Conservation (phyloP, 2,113 vertebrate genomes). For the Budorcas taxicolor region DNA sequence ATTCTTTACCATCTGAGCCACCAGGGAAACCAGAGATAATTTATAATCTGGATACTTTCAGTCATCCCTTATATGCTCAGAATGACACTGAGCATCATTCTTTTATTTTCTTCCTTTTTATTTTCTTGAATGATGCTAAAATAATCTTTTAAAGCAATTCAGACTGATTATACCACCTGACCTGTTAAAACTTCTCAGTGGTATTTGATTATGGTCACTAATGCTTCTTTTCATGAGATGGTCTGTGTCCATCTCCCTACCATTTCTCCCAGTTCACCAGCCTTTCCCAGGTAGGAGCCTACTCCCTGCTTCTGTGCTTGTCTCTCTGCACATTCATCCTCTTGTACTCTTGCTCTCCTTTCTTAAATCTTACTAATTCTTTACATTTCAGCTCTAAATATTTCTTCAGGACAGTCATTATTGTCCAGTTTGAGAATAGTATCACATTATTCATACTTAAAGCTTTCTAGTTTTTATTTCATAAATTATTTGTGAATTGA, state of each 20-base stretch:
- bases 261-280: not conserved
- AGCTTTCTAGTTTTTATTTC: not conserved
- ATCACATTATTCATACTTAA: not conserved
- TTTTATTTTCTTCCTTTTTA: not conserved
- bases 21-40: not conserved
- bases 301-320: not conserved
- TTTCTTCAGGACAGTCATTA: not conserved
- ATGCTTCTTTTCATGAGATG: not conserved
- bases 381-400: not conserved
- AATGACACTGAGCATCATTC: not conserved
- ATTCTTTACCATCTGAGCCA: not conserved
- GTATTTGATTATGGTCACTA: not conserved
- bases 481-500: not conserved
- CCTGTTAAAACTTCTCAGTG: not conserved
- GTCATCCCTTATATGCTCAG: not conserved
- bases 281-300: not conserved
- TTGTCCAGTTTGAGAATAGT: not conserved
- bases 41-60: not conserved
- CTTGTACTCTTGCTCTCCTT: not conserved
- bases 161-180: not conserved
- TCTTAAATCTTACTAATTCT: not conserved
- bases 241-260: not conserved
- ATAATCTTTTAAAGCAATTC: not conserved
- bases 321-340: not conserved
- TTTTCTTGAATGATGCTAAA: not conserved